Percentiles rank a stretch among this genome's conserved stretches.
phyloP scores from a whole-genome alignment of 2,888 invertebrate genomes.

The Galerucella calmariensis region DNA sequence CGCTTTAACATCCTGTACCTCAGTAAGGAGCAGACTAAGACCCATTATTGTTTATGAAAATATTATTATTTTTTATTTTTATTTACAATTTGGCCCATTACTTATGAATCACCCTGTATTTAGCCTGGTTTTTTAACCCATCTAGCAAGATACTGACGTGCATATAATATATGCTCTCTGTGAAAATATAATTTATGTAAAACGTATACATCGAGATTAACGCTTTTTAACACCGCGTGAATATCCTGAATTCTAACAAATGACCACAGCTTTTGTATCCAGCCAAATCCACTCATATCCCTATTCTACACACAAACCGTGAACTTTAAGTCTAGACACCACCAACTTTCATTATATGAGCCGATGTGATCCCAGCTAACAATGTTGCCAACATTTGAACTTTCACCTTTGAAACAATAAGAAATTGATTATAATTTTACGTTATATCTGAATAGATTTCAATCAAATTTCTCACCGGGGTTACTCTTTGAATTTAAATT shows the following conservation, averaged over 20 bases:
- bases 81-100: too few species aligned
- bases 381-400: neutral
- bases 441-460: too few species aligned
- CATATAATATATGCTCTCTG: too few species aligned
- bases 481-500: too few species aligned
- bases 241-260: neutral
- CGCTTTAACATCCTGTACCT: too few species aligned
- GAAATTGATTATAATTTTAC: neutral
- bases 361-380: neutral
- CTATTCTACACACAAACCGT: neutral
- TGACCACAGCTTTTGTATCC: constrained; percentile 5
- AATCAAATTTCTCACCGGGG: too few species aligned
- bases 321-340: constrained; percentile 5
- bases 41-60: too few species aligned
- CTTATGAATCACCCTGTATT: too few species aligned
- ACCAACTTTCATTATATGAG: neutral
- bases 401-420: neutral
- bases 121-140: too few species aligned
- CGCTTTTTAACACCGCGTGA: neutral
- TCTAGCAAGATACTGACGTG: too few species aligned
- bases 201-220: neutral
- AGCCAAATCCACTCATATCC: neutral
- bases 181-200: neutral
- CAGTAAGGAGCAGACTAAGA: too few species aligned
- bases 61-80: too few species aligned